Evolutionary conservation across 2,113 vertebrate genomes (phyloP), one percentile per base, ranked within the genome.

Genomic region (Riparia riparia): DNA sequence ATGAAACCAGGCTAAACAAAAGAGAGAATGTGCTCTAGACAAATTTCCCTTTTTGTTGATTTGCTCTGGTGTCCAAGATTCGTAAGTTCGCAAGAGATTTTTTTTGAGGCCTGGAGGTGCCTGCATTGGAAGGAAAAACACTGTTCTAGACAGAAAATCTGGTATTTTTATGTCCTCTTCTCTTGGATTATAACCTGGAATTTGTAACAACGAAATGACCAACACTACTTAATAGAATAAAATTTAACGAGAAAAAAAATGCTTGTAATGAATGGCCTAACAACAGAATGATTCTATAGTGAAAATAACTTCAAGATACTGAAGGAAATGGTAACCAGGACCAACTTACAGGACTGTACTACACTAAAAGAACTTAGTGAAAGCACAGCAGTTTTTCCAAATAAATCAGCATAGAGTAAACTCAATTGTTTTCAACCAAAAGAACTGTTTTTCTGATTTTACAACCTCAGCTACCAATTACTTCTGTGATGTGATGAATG

Each of bases 1-100:
- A 81, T 99, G 99, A 97, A 99, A 99, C 99, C 99, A 99, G 17
- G 99, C 99, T 95, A 99, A 97, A 93, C 98, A 99, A 95, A 99
- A 99, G n/a, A 99, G 98, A 64, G 99, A 98, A 92, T 99, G 99
- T 14, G 99, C 98, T 86, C 99, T 98, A 54, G 98, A 85, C 60
- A 98, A 29, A 60, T 98, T 95, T n/a, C 98, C 98, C 45, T 98
- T 99, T 97, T 98, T 99, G 96, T 97, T 99, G 96, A 99, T 98
- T 96, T 99, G 99, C 74, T 99, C 99, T 34, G 99, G 97, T 64
- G 97, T 99, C 99, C 99, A 99, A 10, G 99, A 99, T 94, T 99
- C 99, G 6, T 99, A 99, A 28, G 99, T 99, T 82, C 99, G 98
- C 97, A 99, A 95, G 57, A 99, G 98, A 97, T 99, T 99, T 97